Evolutionary conservation across 2,113 vertebrate genomes (phyloP).

Genomic region (Columba livia): DNA sequence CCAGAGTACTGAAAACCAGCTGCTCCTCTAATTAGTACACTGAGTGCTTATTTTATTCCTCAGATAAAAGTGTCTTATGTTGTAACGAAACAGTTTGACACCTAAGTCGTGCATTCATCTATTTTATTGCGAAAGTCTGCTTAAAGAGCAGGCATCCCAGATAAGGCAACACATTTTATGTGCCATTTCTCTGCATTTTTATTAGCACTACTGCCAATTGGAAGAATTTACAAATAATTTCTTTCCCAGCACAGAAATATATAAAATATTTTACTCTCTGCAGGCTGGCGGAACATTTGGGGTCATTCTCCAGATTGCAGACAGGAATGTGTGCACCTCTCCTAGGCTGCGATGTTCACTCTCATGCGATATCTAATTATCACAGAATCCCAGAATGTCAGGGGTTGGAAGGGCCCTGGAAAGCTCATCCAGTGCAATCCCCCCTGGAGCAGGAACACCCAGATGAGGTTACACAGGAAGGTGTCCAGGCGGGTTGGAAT

Average conservation of each 20-base stretch:
- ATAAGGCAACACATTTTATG: constrained; percentile 24
- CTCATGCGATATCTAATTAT: not conserved
- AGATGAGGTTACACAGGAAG: no score
- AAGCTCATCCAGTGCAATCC: no score
- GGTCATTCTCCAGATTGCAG: not conserved
- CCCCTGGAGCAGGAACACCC: no score
- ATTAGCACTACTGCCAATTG: constrained; percentile 18
- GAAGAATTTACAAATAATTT: constrained; percentile 32
- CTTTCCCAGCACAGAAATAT: constrained; percentile 1
- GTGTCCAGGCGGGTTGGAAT: no score
- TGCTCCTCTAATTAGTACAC: constrained; percentile 53
- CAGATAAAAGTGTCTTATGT: constrained; percentile 37
- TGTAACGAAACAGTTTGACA: constrained; percentile 20
- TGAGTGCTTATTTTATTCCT: constrained; percentile 47
- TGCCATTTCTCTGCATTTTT: constrained; percentile 16
- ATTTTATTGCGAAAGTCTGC: not conserved
- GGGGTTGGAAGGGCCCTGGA: no score
- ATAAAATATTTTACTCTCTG: not conserved
- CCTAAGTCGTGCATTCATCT: constrained; percentile 52
- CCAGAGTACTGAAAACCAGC: constrained; percentile 32
- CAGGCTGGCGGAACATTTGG: not conserved
- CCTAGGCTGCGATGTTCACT: not conserved
- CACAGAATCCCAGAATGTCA: no score
- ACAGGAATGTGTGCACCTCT: not conserved
- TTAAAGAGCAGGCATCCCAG: not conserved